These are phyloP conservation scores for Amazona ochrocephala DNA, from an alignment of 2,797 vertebrate species.

Conservation along the genomic window DNA sequence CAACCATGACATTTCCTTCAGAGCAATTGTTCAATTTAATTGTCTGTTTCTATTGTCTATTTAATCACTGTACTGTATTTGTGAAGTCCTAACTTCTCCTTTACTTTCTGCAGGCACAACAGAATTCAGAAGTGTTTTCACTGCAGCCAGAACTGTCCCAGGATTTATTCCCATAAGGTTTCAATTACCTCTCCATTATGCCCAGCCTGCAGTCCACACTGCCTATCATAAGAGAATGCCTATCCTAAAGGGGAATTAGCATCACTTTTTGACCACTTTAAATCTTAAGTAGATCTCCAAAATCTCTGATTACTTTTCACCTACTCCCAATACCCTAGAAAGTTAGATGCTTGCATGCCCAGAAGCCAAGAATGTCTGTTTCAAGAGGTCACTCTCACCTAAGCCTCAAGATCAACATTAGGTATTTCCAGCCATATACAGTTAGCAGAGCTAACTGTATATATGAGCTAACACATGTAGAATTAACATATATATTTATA, in stretches of 20 bases:
- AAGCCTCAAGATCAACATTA: not conserved
- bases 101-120: not conserved
- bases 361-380: not conserved
- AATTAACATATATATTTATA: not conserved
- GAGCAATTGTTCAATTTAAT: not conserved
- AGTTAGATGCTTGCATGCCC: not conserved
- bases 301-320: not conserved
- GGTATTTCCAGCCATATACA: not conserved
- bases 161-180: not conserved
- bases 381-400: not conserved
- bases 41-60: not conserved
- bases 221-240: not conserved
- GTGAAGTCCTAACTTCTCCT: not conserved
- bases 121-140: not conserved
- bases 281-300: not conserved
- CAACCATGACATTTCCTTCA: not conserved
- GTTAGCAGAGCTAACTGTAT: not conserved
- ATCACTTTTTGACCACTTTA: not conserved
- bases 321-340: not conserved
- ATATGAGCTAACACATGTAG: not conserved
- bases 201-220: not conserved
- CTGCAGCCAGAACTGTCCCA: not conserved
- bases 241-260: not conserved
- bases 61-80: not conserved
- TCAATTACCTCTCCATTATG: not conserved